Percentiles rank a stretch among this genome's conserved stretches.
phyloP scores from a whole-genome alignment of 2,797 vertebrate genomes.

The Enteromius thamalakanensis region DNA sequence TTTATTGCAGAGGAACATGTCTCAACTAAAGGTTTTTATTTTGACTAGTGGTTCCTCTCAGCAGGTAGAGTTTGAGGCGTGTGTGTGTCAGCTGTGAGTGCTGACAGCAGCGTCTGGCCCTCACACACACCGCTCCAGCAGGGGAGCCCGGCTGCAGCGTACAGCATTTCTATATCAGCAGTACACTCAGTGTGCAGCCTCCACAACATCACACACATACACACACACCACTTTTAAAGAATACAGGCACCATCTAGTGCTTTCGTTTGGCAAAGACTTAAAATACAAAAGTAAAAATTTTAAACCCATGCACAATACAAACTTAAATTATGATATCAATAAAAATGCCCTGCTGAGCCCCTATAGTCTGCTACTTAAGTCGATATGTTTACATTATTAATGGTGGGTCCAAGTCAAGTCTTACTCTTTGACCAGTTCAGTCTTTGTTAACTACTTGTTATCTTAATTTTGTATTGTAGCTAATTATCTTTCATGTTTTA shows the following conservation, averaged over 20 bases:
- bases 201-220: slow-evolving; percentile 49
- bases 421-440: background rate
- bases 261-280: slow-evolving; percentile 83
- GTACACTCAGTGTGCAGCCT: slow-evolving; percentile 55
- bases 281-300: slow-evolving; percentile 1
- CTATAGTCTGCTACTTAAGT: background rate
- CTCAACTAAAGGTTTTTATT: slow-evolving; percentile 54
- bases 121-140: slow-evolving; percentile 53
- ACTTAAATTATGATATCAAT: background rate
- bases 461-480: background rate
- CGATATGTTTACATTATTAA: background rate
- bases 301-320: background rate
- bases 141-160: slow-evolving; percentile 38
- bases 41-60: slow-evolving; percentile 63
- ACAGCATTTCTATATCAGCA: slow-evolving; percentile 51
- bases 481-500: background rate
- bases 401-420: background rate
- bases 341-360: background rate
- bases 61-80: slow-evolving; percentile 54
- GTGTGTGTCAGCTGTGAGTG: slow-evolving; percentile 58
- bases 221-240: slow-evolving; percentile 73
- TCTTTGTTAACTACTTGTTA: background rate
- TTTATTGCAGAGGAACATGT: slow-evolving; percentile 32
- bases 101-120: slow-evolving; percentile 53
- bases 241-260: slow-evolving; percentile 97